These are phyloP conservation scores for Eurytoma adleriae DNA, from an alignment of 2,888 invertebrate species.

Conservation along the genomic window DNA sequence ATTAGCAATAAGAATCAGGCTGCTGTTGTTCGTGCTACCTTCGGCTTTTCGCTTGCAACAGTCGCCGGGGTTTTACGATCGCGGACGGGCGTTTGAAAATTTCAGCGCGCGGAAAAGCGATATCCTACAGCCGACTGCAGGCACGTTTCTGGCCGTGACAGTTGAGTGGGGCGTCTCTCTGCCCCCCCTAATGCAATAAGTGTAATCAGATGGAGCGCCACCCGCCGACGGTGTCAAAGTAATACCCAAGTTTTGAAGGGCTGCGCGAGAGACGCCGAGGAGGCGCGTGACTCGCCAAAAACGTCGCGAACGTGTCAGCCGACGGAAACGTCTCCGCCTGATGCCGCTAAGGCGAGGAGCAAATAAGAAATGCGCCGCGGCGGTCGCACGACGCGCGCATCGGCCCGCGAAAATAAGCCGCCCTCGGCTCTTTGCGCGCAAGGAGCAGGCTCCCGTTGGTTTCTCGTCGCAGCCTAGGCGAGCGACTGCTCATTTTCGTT, in stretches of 20 bases:
- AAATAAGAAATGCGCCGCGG: slow-evolving; percentile 28
- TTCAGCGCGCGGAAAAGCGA: slow-evolving; percentile 43
- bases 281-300: slow-evolving; percentile 35
- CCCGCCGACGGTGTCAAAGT: slow-evolving; percentile 44
- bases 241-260: slow-evolving; percentile 54
- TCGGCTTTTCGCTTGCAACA: slow-evolving; percentile 40
- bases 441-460: no score
- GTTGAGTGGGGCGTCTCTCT: slow-evolving; percentile 24
- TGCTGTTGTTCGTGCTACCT: no score
- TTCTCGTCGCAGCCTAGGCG: no score
- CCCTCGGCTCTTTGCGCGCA: neutral
- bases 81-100: slow-evolving; percentile 41
- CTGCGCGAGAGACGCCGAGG: slow-evolving; percentile 43
- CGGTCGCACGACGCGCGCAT: neutral
- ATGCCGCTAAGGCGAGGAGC: slow-evolving; percentile 31
- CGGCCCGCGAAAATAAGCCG: neutral
- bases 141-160: slow-evolving; percentile 53
- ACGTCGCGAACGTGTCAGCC: neutral
- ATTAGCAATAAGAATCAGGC: no score
- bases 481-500: no score
- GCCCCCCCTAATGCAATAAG: slow-evolving; percentile 50
- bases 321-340: neutral
- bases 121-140: slow-evolving; percentile 20
- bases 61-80: neutral
- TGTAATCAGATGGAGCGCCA: slow-evolving; percentile 44